Conservation (phyloP, 2,113 vertebrate genomes). For the Psilopsiagon aymara region DNA sequence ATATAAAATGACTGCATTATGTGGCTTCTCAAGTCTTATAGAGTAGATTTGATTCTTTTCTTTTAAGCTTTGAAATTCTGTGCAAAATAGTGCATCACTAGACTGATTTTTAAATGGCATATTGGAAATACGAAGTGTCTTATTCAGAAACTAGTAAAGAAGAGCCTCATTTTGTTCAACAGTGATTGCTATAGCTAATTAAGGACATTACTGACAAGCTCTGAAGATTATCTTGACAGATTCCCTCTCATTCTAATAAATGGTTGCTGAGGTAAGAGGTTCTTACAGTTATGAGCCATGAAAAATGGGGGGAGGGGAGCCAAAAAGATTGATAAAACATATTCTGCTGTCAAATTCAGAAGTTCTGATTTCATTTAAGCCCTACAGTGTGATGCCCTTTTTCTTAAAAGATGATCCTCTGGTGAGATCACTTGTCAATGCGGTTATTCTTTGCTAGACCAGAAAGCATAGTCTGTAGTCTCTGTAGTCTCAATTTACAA, state of each 20-base stretch:
- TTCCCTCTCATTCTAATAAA: not conserved
- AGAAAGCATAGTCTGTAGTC: not conserved
- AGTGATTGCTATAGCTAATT: not conserved
- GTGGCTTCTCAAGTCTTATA: not conserved
- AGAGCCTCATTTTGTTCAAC: not conserved
- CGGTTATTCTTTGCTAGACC: not conserved
- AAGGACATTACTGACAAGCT: not conserved
- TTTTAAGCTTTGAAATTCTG: slow-evolving; percentile 11
- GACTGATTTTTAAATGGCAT: not conserved
- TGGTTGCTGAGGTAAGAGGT: slow-evolving; percentile 1
- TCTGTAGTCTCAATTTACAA: not conserved
- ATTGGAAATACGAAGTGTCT: not conserved
- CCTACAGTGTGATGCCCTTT: not conserved
- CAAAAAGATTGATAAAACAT: not conserved
- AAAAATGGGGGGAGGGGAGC: not conserved
- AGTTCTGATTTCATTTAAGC: not conserved
- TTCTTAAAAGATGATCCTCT: not conserved
- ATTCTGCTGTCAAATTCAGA: not conserved
- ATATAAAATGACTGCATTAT: not conserved
- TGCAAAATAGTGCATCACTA: not conserved
- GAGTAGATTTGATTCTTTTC: not conserved
- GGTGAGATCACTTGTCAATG: not conserved
- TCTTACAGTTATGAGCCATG: not conserved
- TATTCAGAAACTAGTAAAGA: not conserved
- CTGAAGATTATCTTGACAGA: not conserved